A percentile compares a stretch with the other conserved stretches of the same genome.
phyloP scores from a whole-genome alignment of 2,797 vertebrate species.

The Sebastes diploproa region DNA sequence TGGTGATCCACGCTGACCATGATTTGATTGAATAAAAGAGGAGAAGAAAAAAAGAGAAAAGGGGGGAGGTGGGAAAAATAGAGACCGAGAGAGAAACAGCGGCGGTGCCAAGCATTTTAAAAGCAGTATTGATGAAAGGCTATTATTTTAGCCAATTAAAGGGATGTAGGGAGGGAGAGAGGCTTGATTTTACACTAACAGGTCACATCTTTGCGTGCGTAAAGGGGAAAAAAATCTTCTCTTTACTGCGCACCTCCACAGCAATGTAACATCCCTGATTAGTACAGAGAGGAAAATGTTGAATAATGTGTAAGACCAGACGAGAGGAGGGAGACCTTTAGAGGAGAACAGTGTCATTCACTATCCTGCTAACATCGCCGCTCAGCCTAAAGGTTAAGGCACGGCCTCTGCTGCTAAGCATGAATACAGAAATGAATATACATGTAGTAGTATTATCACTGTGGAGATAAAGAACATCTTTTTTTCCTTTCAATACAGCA shows the following conservation, averaged over 20 bases:
- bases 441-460: conserved; percentile 1
- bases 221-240: conserved; percentile 20
- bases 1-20: conserved; percentile 89
- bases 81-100: conserved; percentile 60
- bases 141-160: conserved; percentile 98
- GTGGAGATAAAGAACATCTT: conserved; percentile 29
- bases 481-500: background rate
- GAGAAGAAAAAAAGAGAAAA: background rate
- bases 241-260: conserved; percentile 37
- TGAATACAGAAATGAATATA: conserved; percentile 30
- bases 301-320: conserved; percentile 42
- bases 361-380: conserved; percentile 49
- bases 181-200: conserved; percentile 94
- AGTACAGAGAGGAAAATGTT: conserved; percentile 27
- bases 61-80: conserved; percentile 21
- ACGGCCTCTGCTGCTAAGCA: conserved; percentile 17
- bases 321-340: conserved; percentile 55
- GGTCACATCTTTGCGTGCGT: conserved; percentile 35
- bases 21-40: conserved; percentile 94
- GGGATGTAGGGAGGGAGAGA: conserved; percentile 83
- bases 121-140: conserved; percentile 93
- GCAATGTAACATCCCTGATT: conserved; percentile 69
- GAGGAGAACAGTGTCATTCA: conserved; percentile 23
- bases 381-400: conserved; percentile 63
- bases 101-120: conserved; percentile 85